Evolutionary conservation across 2,113 vertebrate species (phyloP).

Genomic region (Neodon shergylaensis): DNA sequence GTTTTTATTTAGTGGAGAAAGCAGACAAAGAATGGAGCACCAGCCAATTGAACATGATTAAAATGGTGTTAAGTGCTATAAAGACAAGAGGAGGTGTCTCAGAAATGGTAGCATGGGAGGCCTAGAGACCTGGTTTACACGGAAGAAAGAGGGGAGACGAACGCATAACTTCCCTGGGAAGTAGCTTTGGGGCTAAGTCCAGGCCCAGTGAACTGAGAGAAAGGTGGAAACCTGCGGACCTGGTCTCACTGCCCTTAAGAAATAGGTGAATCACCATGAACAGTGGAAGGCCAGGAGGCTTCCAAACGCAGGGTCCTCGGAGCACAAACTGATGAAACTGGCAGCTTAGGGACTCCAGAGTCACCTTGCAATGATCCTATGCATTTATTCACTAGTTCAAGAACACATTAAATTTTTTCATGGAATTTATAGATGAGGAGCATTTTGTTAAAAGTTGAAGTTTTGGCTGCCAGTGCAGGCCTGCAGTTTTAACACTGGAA

Average conservation of each 20-base stretch:
- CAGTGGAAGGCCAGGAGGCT: conserved; percentile 41
- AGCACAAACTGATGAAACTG: neutral
- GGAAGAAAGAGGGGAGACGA: neutral
- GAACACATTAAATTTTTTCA: neutral
- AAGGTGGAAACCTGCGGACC: conserved; percentile 20
- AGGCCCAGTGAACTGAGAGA: neutral
- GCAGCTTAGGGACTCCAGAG: neutral
- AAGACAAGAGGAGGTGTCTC: conserved; percentile 25
- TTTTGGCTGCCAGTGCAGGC: neutral
- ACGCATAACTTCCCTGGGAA: neutral
- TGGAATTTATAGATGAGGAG: neutral
- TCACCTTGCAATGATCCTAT: neutral
- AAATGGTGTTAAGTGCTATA: neutral
- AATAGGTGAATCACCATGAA: conserved; percentile 54
- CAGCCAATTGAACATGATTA: neutral
- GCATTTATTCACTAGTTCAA: neutral
- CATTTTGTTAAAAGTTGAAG: neutral
- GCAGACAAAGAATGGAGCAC: neutral
- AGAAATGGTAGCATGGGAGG: neutral
- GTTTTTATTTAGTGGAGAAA: neutral
- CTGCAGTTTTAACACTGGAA: neutral
- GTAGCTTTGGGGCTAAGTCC: neutral
- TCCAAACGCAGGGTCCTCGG: neutral
- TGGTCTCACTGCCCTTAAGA: conserved; percentile 7
- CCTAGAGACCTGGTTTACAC: neutral